phyloP scores from a whole-genome alignment of 2,797 vertebrate genomes.

The Diceros bicornis region DNA sequence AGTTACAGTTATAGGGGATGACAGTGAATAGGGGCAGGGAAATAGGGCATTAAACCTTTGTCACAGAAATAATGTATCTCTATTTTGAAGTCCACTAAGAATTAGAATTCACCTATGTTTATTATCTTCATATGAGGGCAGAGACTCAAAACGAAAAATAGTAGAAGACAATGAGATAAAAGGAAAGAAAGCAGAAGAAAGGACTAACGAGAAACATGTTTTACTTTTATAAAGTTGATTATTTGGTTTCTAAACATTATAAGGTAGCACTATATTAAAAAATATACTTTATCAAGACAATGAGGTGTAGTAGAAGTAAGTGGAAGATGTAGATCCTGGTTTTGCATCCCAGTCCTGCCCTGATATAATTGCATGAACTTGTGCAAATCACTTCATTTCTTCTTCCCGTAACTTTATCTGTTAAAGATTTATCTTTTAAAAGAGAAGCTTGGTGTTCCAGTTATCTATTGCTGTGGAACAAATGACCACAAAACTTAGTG shows the following conservation, averaged over 20 bases:
- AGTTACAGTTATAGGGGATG: background rate
- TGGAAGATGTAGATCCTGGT: background rate
- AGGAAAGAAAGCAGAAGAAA: background rate
- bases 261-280: background rate
- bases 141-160: background rate
- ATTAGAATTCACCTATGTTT: background rate
- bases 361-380: background rate
- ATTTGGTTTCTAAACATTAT: background rate
- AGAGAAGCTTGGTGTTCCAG: background rate
- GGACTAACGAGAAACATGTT: background rate
- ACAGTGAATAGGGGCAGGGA: background rate
- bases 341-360: background rate
- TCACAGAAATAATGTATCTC: conserved; percentile 6
- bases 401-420: background rate
- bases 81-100: conserved; percentile 27
- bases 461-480: background rate
- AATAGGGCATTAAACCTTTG: background rate
- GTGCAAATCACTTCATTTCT: background rate
- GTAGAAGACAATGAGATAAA: conserved; percentile 2
- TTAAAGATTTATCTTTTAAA: conserved; percentile 39
- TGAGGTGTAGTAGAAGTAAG: background rate
- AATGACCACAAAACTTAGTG: background rate
- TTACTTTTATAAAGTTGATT: background rate
- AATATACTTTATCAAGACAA: background rate
- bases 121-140: background rate